These are phyloP conservation scores for Austrolebias charrua DNA, from an alignment of 2,797 vertebrate species.

Conservation along the genomic window DNA sequence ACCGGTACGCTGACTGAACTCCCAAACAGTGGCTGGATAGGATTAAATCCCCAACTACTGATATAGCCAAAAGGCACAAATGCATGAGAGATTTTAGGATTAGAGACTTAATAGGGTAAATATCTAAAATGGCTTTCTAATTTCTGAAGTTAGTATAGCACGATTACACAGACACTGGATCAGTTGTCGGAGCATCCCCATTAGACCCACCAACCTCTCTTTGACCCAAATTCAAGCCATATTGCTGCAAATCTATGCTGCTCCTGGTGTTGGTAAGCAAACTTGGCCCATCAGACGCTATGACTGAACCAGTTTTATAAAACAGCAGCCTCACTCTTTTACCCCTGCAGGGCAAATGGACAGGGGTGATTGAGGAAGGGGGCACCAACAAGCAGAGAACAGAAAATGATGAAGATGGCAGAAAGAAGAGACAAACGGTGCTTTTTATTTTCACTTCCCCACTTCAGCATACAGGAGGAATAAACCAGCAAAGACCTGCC, in stretches of 20 bases:
- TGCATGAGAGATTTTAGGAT: slow-evolving; percentile 55
- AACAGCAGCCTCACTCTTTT: slow-evolving; percentile 35
- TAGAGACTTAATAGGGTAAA: slow-evolving; percentile 60
- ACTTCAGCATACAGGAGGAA: slow-evolving; percentile 68
- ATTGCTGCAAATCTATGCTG: slow-evolving; percentile 47
- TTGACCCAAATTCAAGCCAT: slow-evolving; percentile 63
- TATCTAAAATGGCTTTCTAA: slow-evolving; percentile 65
- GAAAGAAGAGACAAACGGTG: slow-evolving; percentile 70
- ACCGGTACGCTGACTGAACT: slow-evolving; percentile 9
- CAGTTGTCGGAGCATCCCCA: slow-evolving; percentile 49
- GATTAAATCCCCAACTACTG: slow-evolving; percentile 51
- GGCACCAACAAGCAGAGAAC: slow-evolving; percentile 1
- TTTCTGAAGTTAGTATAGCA: slow-evolving; percentile 49
- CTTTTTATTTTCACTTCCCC: slow-evolving; percentile 56
- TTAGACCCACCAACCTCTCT: slow-evolving; percentile 56
- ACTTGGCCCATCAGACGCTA: slow-evolving; percentile 49
- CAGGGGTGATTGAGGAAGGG: slow-evolving; percentile 4
- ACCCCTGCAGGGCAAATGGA: slow-evolving; percentile 46
- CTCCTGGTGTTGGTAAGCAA: slow-evolving; percentile 63
- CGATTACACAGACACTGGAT: slow-evolving; percentile 57
- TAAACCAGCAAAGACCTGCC: slow-evolving; percentile 72
- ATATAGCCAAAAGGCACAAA: slow-evolving; percentile 30
- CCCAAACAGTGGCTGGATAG: slow-evolving; percentile 25
- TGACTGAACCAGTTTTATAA: slow-evolving; percentile 56
- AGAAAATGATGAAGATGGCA: slow-evolving; percentile 54